Evolutionary conservation across 2,888 invertebrate species (phyloP), one percentile per base, ranked within the genome.

Genomic region (Serripes groenlandicus): DNA sequence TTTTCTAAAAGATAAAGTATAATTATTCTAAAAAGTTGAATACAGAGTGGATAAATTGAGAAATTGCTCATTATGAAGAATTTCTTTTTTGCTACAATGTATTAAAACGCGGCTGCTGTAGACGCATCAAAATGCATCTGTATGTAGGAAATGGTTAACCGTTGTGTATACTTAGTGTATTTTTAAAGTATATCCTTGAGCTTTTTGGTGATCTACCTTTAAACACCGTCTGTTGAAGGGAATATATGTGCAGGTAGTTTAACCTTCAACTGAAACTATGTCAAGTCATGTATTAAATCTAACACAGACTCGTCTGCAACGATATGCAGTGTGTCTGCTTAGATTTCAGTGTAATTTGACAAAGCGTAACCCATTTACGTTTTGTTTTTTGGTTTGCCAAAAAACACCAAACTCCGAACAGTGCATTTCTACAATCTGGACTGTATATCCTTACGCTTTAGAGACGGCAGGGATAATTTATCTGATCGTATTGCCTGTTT

Each of bases 401-500:
- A 21, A 56, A 35, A 28, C 54, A 30, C 35, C 56, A 56, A 35
- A 28, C 54, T 18, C 35, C 56, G 35, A 56, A 23, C 56, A 34
- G 32, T 71, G 37, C 54, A 34, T n/a, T 54, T 34, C 28, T 52
- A n/a, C 54, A n/a, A n/a, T 32, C 34, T 34, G 32, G 56, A 71
- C 71, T n/a, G n/a, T n/a, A n/a, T n/a, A n/a, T n/a, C n/a, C n/a
- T 52, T 42, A 28, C 49, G 26, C 69, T 52, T 52, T 52, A 23
- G 37, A 49, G 71, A 58, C 54, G 64, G 74, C 32, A 9, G 30
- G 15, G 64, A 52, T 77, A 73, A 73, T 77, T 60, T 76, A 73
- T 73, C 72, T 73, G 68, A 60, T 49, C 73, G n/a, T n/a, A 81
- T 23, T 32, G 76, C 62, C 35, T 62, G 73, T 58, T 76, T 78